Conservation (phyloP, 2,888 invertebrate genomes). For the Acleris cristana region DNA sequence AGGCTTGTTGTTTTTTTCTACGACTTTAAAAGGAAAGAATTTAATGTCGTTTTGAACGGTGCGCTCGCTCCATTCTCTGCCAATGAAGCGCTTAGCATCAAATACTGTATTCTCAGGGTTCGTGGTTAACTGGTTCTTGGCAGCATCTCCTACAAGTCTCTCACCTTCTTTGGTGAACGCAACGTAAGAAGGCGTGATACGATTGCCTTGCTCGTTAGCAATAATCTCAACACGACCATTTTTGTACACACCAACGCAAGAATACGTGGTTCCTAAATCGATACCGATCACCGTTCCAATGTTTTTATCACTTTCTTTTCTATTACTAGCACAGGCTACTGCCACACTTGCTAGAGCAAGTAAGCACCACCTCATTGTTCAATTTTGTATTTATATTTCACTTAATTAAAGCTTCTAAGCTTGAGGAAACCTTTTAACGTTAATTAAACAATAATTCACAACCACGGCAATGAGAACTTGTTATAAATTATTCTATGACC, state of each 20-base stretch:
- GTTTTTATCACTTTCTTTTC: not conserved
- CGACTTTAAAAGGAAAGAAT: conserved; percentile 97
- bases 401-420: too few species aligned
- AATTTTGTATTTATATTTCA: too few species aligned
- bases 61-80: conserved; percentile 95
- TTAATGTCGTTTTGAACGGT: conserved; percentile 97
- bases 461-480: too few species aligned
- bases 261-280: conserved; percentile 4
- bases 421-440: too few species aligned
- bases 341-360: not conserved
- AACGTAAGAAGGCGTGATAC: conserved; percentile 98
- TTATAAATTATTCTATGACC: too few species aligned
- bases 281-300: not conserved
- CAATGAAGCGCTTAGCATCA: conserved; percentile 98
- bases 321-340: not conserved
- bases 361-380: not conserved
- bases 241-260: conserved; percentile 95
- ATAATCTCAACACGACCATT: conserved; percentile 99
- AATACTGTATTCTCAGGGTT: conserved; percentile 99
- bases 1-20: conserved; percentile 97
- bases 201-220: conserved; percentile 99
- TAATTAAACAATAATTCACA: too few species aligned
- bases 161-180: conserved; percentile 96
- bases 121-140: conserved; percentile 99
- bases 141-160: conserved; percentile 98